phyloP scores from a whole-genome alignment of 1,140 invertebrate genomes.

The Dinothrombium tinctorium region DNA sequence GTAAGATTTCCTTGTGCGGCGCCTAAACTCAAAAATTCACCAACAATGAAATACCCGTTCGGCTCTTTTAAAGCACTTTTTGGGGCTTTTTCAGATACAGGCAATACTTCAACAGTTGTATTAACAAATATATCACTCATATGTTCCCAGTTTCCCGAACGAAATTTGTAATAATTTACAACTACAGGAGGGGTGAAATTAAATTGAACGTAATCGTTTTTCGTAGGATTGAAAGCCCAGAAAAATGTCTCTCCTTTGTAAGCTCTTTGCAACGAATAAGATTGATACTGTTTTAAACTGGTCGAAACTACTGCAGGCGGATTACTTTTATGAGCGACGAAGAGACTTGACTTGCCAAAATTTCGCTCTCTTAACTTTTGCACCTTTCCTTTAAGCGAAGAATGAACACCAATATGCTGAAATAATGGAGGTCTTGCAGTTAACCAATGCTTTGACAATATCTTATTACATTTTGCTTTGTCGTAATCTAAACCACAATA shows the following conservation, averaged over 20 bases:
- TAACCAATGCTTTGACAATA: conserved; percentile 52
- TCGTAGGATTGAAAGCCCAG: conserved; percentile 66
- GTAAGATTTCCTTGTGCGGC: conserved; percentile 45
- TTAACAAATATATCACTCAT: conserved; percentile 66
- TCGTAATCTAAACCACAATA: conserved; percentile 66
- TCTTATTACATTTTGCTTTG: conserved; percentile 52
- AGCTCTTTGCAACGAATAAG: conserved; percentile 50
- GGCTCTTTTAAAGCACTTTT: conserved; percentile 25
- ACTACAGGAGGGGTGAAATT: conserved; percentile 47
- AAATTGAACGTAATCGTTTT: conserved; percentile 56
- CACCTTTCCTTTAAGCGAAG: conserved; percentile 84
- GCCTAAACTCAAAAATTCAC: conserved; percentile 39
- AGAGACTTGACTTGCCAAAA: conserved; percentile 63
- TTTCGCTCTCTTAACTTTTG: conserved; percentile 87
- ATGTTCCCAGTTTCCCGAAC: conserved; percentile 76
- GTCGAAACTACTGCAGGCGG: conserved; percentile 41
- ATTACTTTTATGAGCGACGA: conserved; percentile 35
- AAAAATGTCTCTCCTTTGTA: conserved; percentile 74
- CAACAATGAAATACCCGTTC: conserved; percentile 45
- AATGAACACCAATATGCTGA: conserved; percentile 90
- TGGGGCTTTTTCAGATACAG: conserved; percentile 16
- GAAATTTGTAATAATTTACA: conserved; percentile 59
- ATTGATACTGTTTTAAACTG: conserved; percentile 57
- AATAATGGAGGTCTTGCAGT: conserved; percentile 44
- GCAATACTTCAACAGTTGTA: conserved; percentile 57